These are phyloP conservation scores for Abramis brama DNA, from an alignment of 2,113 vertebrate genomes.

Conservation along the genomic window DNA sequence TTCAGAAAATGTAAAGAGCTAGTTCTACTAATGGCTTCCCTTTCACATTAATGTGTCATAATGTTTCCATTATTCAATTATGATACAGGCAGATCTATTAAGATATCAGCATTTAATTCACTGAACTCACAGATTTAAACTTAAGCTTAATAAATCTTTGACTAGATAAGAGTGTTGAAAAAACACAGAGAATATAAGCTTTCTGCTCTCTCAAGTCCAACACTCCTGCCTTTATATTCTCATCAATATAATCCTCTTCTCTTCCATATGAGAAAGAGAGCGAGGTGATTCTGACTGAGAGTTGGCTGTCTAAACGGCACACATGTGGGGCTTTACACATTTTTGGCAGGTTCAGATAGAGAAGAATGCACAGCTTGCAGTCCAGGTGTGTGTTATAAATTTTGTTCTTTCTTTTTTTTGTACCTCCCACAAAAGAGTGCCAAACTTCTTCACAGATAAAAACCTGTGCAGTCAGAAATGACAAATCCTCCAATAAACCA, in stretches of 20 bases:
- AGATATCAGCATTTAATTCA: background rate
- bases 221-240: background rate
- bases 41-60: slow-evolving; percentile 23
- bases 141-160: background rate
- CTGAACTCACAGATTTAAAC: slow-evolving; percentile 8
- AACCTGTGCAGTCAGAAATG: slow-evolving; percentile 20
- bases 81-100: slow-evolving; percentile 7
- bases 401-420: slow-evolving; percentile 23
- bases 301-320: slow-evolving; percentile 22
- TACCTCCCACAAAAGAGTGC: background rate
- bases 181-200: background rate
- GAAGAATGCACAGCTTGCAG: slow-evolving; percentile 48
- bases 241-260: slow-evolving; percentile 38
- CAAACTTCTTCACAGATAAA: slow-evolving; percentile 7
- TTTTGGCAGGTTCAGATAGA: slow-evolving; percentile 43
- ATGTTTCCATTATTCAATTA: slow-evolving; percentile 16
- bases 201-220: slow-evolving; percentile 7
- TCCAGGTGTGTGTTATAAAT: slow-evolving; percentile 55
- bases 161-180: background rate
- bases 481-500: slow-evolving; percentile 24
- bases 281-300: slow-evolving; percentile 1
- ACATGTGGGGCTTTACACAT: slow-evolving; percentile 32
- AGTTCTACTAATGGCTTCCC: background rate
- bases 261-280: slow-evolving; percentile 14
- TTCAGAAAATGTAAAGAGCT: background rate